Base-by-base conservation (phyloP, 2,113 vertebrate species). In the Atlantisia rogersi region DNA sequence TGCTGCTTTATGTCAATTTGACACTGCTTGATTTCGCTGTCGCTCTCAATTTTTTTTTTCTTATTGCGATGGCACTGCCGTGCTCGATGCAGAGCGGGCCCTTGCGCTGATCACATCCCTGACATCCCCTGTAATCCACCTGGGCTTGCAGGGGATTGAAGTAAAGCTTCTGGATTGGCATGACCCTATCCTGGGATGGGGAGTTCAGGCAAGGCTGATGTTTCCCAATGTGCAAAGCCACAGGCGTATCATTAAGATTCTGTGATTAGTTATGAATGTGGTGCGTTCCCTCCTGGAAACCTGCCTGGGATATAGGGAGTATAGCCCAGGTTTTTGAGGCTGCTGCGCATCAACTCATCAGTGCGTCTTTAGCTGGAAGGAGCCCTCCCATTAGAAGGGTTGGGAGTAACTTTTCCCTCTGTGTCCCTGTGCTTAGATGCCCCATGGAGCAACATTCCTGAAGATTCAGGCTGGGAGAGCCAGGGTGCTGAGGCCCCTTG, bases 1-100 rank as follows among this genome's bases (percentile, higher is more conserved):
- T 92, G 83, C 74, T 73, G 77, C 92, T 96, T 92, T 88, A 73
- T 82, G 86, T 94, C 88, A 77, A 52, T 91, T 91, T 92, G 86
- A 85, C 92, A 73, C 86, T 62, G 83, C 83, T 89, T 83, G 88
- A 82, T 96, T 95, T 94, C 2, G 5, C 56, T 32, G 64, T 53
- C 1, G 0, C 71, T 92, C 75, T 90, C 7, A 4, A 35, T 69
- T 75, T 89, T 19, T 89, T 19, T 46, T 44, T 46, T 46, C 44
- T 19, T 64, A 5, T 70, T 40, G 70, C 0, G 15, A 3, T 58
- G 91, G 77, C 50, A 19, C n/a, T 50, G 69, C 69, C 2, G 1
- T 39, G 74, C 89, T 94, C 4, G 1, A 5, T 7, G 50, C 2
- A 2, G 75, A 76, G 59, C 12, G 50, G 62, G 56, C 78, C 83